Evolutionary conservation across 2,797 vertebrate species (phyloP).

Genomic region (Hippocampus kuda): DNA sequence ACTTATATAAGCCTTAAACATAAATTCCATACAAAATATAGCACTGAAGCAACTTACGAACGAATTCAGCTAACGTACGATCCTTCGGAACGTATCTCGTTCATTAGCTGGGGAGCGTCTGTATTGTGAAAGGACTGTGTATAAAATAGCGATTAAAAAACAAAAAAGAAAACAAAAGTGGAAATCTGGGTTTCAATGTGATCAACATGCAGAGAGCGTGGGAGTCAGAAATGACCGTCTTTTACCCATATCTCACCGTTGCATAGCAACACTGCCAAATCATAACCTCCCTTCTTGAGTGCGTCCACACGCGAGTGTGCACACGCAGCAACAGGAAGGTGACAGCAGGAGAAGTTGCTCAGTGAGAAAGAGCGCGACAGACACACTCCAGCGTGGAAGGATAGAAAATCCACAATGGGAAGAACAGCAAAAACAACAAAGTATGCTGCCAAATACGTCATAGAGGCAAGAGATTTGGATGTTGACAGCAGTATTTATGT

Average conservation of each 20-base stretch:
- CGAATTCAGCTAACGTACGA: too few relatives aligned
- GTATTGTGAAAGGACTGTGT: too few relatives aligned
- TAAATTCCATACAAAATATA: too few relatives aligned
- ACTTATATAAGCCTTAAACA: too few relatives aligned
- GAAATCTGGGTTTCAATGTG: constrained; percentile 17
- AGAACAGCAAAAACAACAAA: not conserved
- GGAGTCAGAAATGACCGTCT: constrained; percentile 21
- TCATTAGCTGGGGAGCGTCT: too few relatives aligned
- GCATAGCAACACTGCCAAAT: constrained; percentile 40
- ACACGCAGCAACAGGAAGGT: constrained; percentile 21
- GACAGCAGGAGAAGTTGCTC: constrained; percentile 45
- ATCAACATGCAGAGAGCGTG: constrained; percentile 18
- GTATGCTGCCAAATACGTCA: too few relatives aligned
- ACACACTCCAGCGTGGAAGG: constrained; percentile 15
- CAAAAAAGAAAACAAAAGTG: not conserved
- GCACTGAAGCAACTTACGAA: too few relatives aligned
- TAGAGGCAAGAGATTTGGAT: too few relatives aligned
- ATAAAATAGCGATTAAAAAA: not conserved
- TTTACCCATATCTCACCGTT: constrained; percentile 29
- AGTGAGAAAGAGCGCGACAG: constrained; percentile 46
- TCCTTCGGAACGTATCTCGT: too few relatives aligned
- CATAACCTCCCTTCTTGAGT: constrained; percentile 6
- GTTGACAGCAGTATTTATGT: too few relatives aligned
- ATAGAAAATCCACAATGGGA: not conserved
- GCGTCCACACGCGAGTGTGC: not conserved